Evolutionary conservation across 2,797 vertebrate species (phyloP).

Genomic region (Chelidonichthys spinosus): DNA sequence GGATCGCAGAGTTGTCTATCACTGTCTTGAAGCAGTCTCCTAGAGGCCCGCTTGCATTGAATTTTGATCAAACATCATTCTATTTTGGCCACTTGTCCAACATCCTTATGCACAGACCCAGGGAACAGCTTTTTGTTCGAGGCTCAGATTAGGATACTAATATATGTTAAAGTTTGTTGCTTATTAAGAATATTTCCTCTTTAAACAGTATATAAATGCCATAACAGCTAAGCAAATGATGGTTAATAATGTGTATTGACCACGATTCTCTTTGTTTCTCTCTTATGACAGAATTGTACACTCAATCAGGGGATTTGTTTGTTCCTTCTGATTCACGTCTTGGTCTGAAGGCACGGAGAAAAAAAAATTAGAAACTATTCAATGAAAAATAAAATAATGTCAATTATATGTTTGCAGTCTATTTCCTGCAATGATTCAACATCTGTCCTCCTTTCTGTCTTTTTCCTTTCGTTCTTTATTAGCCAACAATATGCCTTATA

Average conservation of each 20-base stretch:
- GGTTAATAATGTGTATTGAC: slow-evolving; percentile 78
- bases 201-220: slow-evolving; percentile 85
- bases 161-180: slow-evolving; percentile 83
- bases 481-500: not conserved
- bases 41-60: slow-evolving; percentile 74
- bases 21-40: slow-evolving; percentile 81
- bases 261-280: slow-evolving; percentile 77
- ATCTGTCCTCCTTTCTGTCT: slow-evolving; percentile 3
- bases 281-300: slow-evolving; percentile 82
- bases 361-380: slow-evolving; percentile 81
- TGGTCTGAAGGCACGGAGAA: slow-evolving; percentile 80
- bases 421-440: slow-evolving; percentile 50
- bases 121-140: slow-evolving; percentile 76
- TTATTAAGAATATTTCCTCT: slow-evolving; percentile 82
- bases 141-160: slow-evolving; percentile 83
- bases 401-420: slow-evolving; percentile 63
- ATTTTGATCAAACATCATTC: slow-evolving; percentile 75
- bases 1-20: slow-evolving; percentile 84
- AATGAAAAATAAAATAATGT: slow-evolving; percentile 86
- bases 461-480: not conserved
- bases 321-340: slow-evolving; percentile 84
- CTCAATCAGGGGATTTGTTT: slow-evolving; percentile 82
- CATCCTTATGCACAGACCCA: slow-evolving; percentile 80
- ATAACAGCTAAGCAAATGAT: slow-evolving; percentile 80
- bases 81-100: slow-evolving; percentile 80